Base-by-base conservation (phyloP, 2,888 invertebrate species). In the Lycaena phlaeas region DNA sequence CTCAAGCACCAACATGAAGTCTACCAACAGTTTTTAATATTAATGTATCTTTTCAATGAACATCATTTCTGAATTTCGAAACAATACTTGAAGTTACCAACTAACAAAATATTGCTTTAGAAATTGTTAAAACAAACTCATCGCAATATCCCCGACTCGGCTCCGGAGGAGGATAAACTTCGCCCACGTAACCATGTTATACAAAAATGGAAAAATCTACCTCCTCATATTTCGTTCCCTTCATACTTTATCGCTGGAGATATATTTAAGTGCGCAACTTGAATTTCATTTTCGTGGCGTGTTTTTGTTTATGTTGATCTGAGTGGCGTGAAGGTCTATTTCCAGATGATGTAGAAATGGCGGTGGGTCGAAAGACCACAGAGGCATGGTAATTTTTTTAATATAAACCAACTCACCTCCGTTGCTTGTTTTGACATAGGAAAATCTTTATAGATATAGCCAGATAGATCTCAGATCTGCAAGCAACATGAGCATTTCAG, bases 91-190 rank as follows among this genome's bases (percentile, higher is more conserved):
- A 34, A 34, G 34, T 34, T 34, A 22, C 22, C 12, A 34, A 34
- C 34, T 34, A 34, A 34, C 34, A 34, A 34, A 34, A 34, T 34
- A 34, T 34, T 34, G 22, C 34, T 34, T 34, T 34, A 34, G 34
- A 34, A 34, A 34, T 34, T 34, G 34, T 34, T 34, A 34, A 34
- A 34, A 34, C 34, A 34, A 34, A 34, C 34, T 34, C 34, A 22
- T 22, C 22, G 22, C 22, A 22, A 22, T 22, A 22, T 22, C 9
- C 22, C 22, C 9, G 14, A 14, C 28, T 29, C 28, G 22, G 22
- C 34, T 34, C 18, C 9, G 22, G 34, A 5, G 2, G 9, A 11
- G 18, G 28, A 14, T 29, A 34, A 22, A 34, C 22, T 34, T 34
- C 12, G 11, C 6, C 34, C 34, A 18, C 34, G 34, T 34, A 12